A percentile compares a stretch with the other conserved stretches of the same genome.
These are phyloP conservation scores for Leguminivora glycinivorella DNA, from an alignment of 1,140 invertebrate species.

Conservation along the genomic window DNA sequence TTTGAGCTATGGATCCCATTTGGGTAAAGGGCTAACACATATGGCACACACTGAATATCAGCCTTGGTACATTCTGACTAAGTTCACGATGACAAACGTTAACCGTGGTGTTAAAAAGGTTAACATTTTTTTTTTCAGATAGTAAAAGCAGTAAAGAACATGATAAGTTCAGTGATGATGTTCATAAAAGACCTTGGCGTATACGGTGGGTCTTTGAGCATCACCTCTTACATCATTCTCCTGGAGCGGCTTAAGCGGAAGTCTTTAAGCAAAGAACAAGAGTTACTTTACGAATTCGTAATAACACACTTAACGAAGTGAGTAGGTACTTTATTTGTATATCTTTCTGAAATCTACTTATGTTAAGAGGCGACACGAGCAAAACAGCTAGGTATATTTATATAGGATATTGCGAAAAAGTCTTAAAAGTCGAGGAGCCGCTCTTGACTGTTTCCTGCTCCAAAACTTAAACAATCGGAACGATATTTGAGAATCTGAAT, in stretches of 20 bases:
- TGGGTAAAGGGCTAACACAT: too few species aligned
- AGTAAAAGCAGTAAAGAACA: conserved; percentile 59
- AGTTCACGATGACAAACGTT: too few species aligned
- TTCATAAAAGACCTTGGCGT: conserved; percentile 80
- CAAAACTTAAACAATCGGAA: too few species aligned
- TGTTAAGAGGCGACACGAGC: neutral
- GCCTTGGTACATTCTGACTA: too few species aligned
- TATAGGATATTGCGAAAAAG: too few species aligned
- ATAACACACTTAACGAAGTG: conserved; percentile 52
- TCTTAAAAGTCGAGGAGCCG: too few species aligned
- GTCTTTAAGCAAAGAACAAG: conserved; percentile 64
- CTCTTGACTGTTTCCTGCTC: too few species aligned
- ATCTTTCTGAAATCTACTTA: neutral
- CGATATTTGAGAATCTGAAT: too few species aligned
- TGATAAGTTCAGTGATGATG: conserved; percentile 65
- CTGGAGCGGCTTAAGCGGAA: conserved; percentile 81
- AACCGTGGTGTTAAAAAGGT: neutral
- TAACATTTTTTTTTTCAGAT: conserved; percentile 48
- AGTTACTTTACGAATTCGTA: conserved; percentile 64
- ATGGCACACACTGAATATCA: too few species aligned
- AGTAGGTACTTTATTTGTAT: neutral
- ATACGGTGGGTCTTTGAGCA: conserved; percentile 80
- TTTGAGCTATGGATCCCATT: too few species aligned
- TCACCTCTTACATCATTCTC: conserved; percentile 81
- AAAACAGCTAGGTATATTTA: too few species aligned